These are phyloP conservation scores for Chydorus sphaericus DNA, from an alignment of 2,888 invertebrate genomes.

Conservation along the genomic window DNA sequence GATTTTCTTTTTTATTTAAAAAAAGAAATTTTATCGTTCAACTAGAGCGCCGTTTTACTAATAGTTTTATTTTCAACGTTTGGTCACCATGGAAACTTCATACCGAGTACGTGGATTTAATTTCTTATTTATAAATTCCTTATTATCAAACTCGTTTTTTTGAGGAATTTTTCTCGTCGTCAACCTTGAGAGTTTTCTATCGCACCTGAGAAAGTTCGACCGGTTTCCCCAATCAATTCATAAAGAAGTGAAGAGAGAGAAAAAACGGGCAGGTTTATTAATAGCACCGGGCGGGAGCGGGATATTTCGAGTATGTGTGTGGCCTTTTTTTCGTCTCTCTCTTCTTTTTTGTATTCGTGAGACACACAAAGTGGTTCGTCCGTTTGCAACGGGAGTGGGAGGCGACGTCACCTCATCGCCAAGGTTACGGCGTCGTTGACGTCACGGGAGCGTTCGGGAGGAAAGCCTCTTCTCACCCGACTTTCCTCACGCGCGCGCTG, in stretches of 20 bases:
- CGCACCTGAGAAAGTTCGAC: not conserved
- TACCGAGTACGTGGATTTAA: not conserved
- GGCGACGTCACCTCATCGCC: slow-evolving; percentile 29
- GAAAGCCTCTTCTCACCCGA: too few relatives aligned
- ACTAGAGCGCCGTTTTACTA: not conserved
- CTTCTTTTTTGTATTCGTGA: slow-evolving; percentile 37
- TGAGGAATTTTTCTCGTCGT: not conserved
- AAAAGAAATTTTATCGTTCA: not conserved
- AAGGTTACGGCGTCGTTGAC: slow-evolving; percentile 8
- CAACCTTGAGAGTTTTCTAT: not conserved
- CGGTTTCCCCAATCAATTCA: not conserved
- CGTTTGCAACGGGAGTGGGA: slow-evolving; percentile 46
- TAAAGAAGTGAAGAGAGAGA: not conserved
- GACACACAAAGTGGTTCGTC: too few relatives aligned
- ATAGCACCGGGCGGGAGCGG: not conserved
- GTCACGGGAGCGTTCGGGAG: too few relatives aligned
- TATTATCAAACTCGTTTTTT: not conserved
- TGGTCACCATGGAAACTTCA: slow-evolving; percentile 1
- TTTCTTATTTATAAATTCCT: not conserved
- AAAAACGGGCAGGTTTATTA: not conserved
- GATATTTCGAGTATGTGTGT: not conserved
- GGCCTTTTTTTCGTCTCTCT: slow-evolving; percentile 10
- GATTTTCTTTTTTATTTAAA: not conserved
- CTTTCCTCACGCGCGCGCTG: not conserved
- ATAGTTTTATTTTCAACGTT: not conserved